Percentiles rank a stretch among this genome's conserved stretches.
These are phyloP conservation scores for Enoplosus armatus DNA, from an alignment of 2,797 vertebrate species.

Conservation along the genomic window DNA sequence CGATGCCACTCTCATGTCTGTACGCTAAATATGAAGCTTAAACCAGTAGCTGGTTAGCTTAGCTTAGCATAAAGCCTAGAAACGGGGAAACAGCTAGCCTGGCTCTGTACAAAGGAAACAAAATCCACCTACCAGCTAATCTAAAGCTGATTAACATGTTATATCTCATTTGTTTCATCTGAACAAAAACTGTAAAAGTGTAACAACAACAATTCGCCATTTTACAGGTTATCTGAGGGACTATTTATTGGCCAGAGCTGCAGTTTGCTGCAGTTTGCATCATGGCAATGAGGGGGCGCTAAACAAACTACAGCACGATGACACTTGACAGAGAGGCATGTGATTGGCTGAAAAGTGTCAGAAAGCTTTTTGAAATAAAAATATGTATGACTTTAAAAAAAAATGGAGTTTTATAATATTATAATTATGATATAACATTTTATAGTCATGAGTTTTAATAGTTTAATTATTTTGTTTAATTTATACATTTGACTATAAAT, in stretches of 20 bases:
- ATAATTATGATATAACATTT: neutral
- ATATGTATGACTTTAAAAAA: too few species aligned
- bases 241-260: too few species aligned
- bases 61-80: neutral
- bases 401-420: too few species aligned
- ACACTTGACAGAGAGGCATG: neutral
- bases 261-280: neutral
- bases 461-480: neutral
- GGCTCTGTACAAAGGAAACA: too few species aligned
- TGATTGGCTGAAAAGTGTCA: conserved; percentile 5
- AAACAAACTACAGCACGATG: neutral
- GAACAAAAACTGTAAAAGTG: neutral
- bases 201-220: neutral
- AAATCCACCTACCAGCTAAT: too few species aligned
- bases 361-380: too few species aligned
- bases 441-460: too few species aligned
- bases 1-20: neutral
- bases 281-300: neutral
- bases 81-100: neutral
- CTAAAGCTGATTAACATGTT: too few species aligned
- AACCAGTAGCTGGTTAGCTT: neutral
- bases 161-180: too few species aligned
- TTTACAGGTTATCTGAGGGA: too few species aligned
- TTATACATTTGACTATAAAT: neutral
- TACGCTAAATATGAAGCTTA: neutral